Base-by-base conservation (phyloP, 2,797 vertebrate species). In the Labroides dimidiatus region DNA sequence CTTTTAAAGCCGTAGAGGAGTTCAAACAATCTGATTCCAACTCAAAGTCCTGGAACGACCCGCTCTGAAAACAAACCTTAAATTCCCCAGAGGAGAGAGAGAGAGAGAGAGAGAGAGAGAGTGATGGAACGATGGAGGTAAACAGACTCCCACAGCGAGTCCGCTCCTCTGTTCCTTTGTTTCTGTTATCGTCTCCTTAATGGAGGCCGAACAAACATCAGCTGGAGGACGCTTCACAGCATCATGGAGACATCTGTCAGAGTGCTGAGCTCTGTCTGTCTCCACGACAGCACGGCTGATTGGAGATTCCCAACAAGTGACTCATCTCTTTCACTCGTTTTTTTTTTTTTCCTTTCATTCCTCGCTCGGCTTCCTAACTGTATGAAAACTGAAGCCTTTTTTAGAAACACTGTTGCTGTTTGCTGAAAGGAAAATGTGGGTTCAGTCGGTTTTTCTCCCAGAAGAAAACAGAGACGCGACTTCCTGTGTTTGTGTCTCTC, bases 151-250 rank as follows among this genome's bases (percentile, higher is more conserved):
- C n/a, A n/a, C n/a, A n/a, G n/a, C n/a, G n/a, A n/a, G n/a, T n/a
- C 23, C 69, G 41, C 37, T 65, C 64, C 43, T 33, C 45, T 1
- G 37, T 16, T 57, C 45, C 56, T 52, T 27, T 27, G 45, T 47
- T 30, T 51, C 13, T 70, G 39, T 53, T 42, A 48, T 67, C 58
- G 14, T 50, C 41, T 58, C 30, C 57, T 79, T 73, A 74, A 78
- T 84, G 54, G 76, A 68, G 53, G 56, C 48, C 53, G 21, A 70
- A 56, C 64, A 52, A 69, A 71, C 56, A 65, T 37, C 10, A 59
- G 51, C 49, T 45, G 10, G 47, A 7, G n/a, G n/a, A 60, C 16
- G 0, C 30, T 8, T 14, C 36, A 30, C 55, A 60, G 27, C 55
- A 24, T 17, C 51, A 13, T 3, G 13, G 43, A 27, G 36, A 61